phyloP scores from a whole-genome alignment of 2,888 invertebrate species.

The Erebia palarica region DNA sequence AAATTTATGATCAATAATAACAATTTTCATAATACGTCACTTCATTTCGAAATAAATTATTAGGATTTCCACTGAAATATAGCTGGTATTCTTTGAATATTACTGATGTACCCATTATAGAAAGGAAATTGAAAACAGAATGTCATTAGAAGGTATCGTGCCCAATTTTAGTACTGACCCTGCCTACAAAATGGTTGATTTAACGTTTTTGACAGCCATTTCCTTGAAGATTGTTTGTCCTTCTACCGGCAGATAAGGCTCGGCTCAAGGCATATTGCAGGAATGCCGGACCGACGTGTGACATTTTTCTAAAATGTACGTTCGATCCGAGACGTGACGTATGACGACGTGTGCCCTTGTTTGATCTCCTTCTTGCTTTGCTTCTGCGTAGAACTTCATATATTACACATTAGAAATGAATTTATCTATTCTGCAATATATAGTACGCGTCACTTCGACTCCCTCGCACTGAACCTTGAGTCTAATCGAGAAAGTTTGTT shows the following conservation, averaged over 20 bases:
- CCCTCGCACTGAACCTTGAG: too few relatives aligned
- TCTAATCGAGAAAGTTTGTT: background rate
- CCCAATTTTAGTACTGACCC: constrained; percentile 4
- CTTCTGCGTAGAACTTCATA: too few relatives aligned
- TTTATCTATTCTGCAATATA: too few relatives aligned
- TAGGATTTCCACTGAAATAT: constrained; percentile 5
- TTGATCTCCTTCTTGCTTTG: too few relatives aligned
- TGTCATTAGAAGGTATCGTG: background rate
- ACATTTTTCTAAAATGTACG: too few relatives aligned
- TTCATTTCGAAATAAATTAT: constrained; percentile 4
- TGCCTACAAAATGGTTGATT: background rate
- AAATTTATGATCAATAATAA: constrained; percentile 1
- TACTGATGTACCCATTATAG: constrained; percentile 10
- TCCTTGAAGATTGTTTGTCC: background rate
- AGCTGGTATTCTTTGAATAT: constrained; percentile 3
- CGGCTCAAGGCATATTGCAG: too few relatives aligned
- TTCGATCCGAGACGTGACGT: too few relatives aligned
- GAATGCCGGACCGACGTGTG: too few relatives aligned
- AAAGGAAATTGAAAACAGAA: constrained; percentile 31
- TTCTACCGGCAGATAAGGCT: background rate
- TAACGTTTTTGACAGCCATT: constrained; percentile 10
- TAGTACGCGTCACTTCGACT: too few relatives aligned
- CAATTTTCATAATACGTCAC: background rate
- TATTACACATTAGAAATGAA: too few relatives aligned
- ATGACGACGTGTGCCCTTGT: too few relatives aligned